Conservation (phyloP, 2,888 invertebrate species). For the Caradrina clavipalpis region DNA sequence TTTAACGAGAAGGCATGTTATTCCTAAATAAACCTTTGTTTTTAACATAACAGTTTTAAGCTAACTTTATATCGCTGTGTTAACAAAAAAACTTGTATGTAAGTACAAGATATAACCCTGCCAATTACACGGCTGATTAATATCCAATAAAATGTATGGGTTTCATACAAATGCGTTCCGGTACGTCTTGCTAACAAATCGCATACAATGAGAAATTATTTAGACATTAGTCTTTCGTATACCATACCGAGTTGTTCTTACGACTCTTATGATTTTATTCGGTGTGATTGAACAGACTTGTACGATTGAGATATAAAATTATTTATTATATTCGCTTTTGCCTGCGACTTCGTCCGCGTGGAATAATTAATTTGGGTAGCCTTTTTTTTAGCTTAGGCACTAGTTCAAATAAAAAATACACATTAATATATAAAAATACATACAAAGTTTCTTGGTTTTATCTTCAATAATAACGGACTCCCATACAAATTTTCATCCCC, state of each 20-base stretch:
- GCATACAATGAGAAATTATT: slow-evolving; percentile 13
- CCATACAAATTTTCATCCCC: no score
- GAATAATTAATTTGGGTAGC: no score
- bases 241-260: background rate
- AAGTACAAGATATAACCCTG: background rate
- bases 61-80: background rate
- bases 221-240: background rate
- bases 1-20: slow-evolving; percentile 13
- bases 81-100: background rate
- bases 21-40: slow-evolving; percentile 3
- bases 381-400: no score
- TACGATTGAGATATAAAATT: no score
- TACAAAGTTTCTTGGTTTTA: no score
- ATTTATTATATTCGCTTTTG: no score
- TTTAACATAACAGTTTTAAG: background rate
- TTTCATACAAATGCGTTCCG: slow-evolving; percentile 40
- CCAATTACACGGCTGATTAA: slow-evolving; percentile 66
- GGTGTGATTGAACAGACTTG: background rate
- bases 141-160: slow-evolving; percentile 57
- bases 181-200: slow-evolving; percentile 29
- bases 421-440: no score
- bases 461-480: no score
- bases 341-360: no score
- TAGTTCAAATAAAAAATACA: no score
- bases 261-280: background rate